phyloP scores from a whole-genome alignment of 2,888 invertebrate species.

The Rhamnusium bicolor region DNA sequence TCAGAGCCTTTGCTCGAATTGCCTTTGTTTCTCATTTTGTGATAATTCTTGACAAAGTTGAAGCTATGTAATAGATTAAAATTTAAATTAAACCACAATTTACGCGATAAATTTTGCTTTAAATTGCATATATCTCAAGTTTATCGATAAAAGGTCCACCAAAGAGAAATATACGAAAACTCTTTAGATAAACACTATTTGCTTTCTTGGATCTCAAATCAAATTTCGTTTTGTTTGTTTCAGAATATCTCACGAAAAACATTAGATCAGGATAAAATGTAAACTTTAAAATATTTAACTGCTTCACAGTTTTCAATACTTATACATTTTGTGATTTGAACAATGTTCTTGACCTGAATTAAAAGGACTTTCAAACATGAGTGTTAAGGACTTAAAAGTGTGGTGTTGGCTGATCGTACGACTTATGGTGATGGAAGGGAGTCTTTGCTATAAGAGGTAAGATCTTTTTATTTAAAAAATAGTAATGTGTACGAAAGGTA shows the following conservation, averaged over 20 bases:
- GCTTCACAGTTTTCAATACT: no score
- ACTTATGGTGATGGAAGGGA: slow-evolving; percentile 11
- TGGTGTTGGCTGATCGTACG: slow-evolving; percentile 21
- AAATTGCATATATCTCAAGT: background rate
- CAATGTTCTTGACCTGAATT: background rate
- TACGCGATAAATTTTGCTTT: background rate
- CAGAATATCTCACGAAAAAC: background rate
- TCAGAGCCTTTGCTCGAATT: background rate
- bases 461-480: background rate
- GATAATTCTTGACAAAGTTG: background rate
- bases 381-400: background rate
- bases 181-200: background rate
- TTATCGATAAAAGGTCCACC: background rate
- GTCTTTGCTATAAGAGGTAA: slow-evolving; percentile 16
- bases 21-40: background rate
- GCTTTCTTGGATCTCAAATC: background rate
- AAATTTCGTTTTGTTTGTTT: background rate
- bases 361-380: slow-evolving; percentile 3
- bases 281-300: no score
- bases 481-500: no score
- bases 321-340: background rate
- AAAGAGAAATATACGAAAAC: background rate
- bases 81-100: background rate
- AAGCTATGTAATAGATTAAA: background rate
- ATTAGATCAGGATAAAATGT: background rate